A percentile compares a stretch with the other conserved stretches of the same genome.
Evolutionary conservation across 2,797 vertebrate species (phyloP).

Genomic region (Pempheris klunzingeri): DNA sequence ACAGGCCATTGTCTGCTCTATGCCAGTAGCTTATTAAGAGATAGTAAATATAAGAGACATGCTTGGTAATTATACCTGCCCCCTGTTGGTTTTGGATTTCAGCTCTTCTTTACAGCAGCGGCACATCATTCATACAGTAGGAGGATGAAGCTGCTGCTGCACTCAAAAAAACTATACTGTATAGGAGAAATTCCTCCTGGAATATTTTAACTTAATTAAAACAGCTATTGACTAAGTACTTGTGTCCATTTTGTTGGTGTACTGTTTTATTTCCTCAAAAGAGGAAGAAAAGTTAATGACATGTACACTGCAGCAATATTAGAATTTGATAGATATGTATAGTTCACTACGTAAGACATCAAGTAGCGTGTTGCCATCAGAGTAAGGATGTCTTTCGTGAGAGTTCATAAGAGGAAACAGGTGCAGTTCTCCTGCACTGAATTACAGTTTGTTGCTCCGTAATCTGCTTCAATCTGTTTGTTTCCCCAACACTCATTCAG

Average conservation of each 20-base stretch:
- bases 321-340: too few relatives aligned
- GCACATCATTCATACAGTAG: slow-evolving; percentile 67
- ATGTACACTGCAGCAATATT: background rate
- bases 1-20: slow-evolving; percentile 83
- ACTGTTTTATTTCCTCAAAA: background rate
- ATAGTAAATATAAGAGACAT: slow-evolving; percentile 85
- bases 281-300: too few relatives aligned
- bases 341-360: too few relatives aligned
- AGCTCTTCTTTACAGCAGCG: slow-evolving; percentile 69
- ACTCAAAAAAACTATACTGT: slow-evolving; percentile 10
- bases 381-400: background rate
- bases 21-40: slow-evolving; percentile 87
- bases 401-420: background rate
- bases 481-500: slow-evolving; percentile 2
- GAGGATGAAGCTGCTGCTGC: slow-evolving; percentile 40
- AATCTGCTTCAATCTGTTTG: background rate
- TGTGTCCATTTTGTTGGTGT: background rate
- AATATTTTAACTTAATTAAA: background rate
- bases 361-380: background rate
- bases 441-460: slow-evolving; percentile 3
- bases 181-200: background rate
- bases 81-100: slow-evolving; percentile 77
- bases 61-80: slow-evolving; percentile 80
- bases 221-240: background rate
- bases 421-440: background rate